phyloP scores from a whole-genome alignment of 1,140 invertebrate genomes.

The Pentalonia nigronervosa region DNA sequence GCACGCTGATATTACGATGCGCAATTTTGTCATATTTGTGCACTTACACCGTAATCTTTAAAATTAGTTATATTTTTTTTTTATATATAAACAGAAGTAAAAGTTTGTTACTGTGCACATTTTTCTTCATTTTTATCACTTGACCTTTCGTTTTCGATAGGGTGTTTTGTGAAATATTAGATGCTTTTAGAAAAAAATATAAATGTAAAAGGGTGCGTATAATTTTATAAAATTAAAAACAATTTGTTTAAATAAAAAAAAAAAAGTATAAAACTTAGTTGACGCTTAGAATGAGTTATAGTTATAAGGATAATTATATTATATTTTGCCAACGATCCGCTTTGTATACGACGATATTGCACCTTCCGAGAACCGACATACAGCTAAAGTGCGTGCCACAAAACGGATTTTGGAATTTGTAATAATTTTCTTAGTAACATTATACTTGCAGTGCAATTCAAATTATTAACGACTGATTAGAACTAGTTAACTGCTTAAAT shows the following conservation, averaged over 20 bases:
- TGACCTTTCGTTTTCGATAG: neutral
- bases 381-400: neutral
- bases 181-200: neutral
- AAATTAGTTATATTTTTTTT: neutral
- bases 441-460: neutral
- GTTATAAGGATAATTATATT: neutral
- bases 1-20: neutral
- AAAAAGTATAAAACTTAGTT: neutral
- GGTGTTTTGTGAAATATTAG: neutral
- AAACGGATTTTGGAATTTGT: neutral
- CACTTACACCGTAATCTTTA: neutral
- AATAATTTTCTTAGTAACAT: neutral
- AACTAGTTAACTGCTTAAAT: neutral
- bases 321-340: neutral
- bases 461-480: neutral
- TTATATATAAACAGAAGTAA: neutral
- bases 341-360: neutral
- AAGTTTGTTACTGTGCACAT: neutral
- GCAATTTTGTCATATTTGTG: neutral
- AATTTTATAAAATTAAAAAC: neutral
- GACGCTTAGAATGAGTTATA: neutral
- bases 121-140: neutral
- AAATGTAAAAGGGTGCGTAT: neutral
- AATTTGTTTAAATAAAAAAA: neutral
- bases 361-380: neutral